phyloP scores from a whole-genome alignment of 2,113 vertebrate genomes.

The Lontra canadensis region DNA sequence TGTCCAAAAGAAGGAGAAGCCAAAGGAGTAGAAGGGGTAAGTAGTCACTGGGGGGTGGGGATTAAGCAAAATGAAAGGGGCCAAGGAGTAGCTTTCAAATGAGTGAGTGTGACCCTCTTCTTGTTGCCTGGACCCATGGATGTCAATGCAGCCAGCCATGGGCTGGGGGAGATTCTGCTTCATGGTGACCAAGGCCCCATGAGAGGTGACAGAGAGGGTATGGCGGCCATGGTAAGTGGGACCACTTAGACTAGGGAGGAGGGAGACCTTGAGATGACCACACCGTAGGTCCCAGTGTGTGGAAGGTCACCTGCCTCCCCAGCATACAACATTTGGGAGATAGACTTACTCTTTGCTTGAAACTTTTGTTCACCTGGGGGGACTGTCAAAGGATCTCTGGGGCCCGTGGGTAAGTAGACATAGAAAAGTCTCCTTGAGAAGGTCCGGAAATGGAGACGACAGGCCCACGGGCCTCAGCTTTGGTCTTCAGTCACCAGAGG shows the following conservation, averaged over 20 bases:
- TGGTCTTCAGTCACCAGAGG: not conserved
- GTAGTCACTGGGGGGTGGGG: not conserved
- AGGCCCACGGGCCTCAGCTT: not conserved
- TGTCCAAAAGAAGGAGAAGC: slow-evolving; percentile 19
- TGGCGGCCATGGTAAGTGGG: not conserved
- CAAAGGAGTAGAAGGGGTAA: slow-evolving; percentile 33
- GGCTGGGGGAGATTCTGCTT: not conserved
- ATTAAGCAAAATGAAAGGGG: not conserved
- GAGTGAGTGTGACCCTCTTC: not conserved
- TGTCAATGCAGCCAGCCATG: not conserved
- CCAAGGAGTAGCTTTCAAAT: not conserved
- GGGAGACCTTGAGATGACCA: not conserved
- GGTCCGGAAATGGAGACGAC: not conserved
- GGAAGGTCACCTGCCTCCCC: not conserved
- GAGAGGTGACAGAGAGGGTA: not conserved
- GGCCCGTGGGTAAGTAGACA: not conserved
- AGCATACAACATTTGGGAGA: not conserved
- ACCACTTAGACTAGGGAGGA: not conserved
- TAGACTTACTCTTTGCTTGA: not conserved
- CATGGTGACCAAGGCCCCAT: not conserved
- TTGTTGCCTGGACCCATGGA: not conserved
- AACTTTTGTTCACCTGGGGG: not conserved
- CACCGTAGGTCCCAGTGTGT: no score
- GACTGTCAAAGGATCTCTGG: not conserved
- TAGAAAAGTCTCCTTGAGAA: not conserved